phyloP scores from a whole-genome alignment of 35 echinoderm and acorn worm species.

The Acanthaster planci region DNA sequence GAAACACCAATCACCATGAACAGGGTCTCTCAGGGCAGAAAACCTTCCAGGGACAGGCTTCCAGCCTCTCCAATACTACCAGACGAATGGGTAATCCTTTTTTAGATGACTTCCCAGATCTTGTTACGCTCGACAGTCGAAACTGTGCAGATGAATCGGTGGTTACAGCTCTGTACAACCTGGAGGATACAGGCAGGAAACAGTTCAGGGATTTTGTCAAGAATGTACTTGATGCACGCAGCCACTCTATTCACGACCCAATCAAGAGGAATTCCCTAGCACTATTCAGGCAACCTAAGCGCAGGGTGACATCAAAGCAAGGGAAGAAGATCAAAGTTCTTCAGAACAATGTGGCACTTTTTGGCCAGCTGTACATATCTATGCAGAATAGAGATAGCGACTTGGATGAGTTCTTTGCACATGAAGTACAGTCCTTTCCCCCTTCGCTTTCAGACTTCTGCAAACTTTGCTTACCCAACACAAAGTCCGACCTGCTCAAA shows the following conservation, averaged over 20 bases:
- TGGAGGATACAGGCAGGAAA: constrained; percentile 25
- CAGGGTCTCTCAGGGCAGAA: constrained; percentile 1
- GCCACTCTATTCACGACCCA: constrained; percentile 46
- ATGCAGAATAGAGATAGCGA: constrained; percentile 46
- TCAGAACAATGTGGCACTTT: constrained; percentile 48
- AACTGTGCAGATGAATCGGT: constrained; percentile 45
- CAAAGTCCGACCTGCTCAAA: constrained; percentile 41
- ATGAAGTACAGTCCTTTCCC: constrained; percentile 38
- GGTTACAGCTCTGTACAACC: not conserved
- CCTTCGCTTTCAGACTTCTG: not conserved
- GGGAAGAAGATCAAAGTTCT: not conserved
- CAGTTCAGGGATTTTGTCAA: constrained; percentile 38
- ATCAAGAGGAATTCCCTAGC: constrained; percentile 47
- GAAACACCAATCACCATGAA: constrained; percentile 21
- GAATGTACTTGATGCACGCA: constrained; percentile 32
- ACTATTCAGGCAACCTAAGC: constrained; percentile 1
- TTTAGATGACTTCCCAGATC: constrained; percentile 34
- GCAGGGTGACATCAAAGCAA: constrained; percentile 22
- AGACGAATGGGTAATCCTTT: constrained; percentile 50
- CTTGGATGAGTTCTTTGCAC: constrained; percentile 35
- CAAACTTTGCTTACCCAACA: not conserved
- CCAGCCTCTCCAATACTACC: not conserved
- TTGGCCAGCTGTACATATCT: constrained; percentile 38
- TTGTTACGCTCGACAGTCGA: constrained; percentile 40
- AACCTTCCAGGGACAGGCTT: not conserved